Percentiles rank a stretch among this genome's conserved stretches.
phyloP scores from a whole-genome alignment of 2,888 invertebrate species.

The Ophion slaviceki region DNA sequence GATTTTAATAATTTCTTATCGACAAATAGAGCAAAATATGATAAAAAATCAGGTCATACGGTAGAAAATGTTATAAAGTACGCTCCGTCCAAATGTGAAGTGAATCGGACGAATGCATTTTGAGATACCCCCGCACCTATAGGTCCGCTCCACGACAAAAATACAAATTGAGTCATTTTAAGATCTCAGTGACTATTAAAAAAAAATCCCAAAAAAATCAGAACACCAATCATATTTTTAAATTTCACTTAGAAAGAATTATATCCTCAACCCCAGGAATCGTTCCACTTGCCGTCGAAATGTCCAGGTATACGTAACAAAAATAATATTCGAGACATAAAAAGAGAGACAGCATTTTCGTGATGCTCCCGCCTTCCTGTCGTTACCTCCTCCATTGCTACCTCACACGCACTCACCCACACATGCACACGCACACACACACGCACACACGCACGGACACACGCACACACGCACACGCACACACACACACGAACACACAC shows the following conservation, averaged over 20 bases:
- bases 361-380: constrained; percentile 34
- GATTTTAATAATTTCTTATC: too few relatives aligned
- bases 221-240: too few relatives aligned
- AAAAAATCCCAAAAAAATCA: too few relatives aligned
- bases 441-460: background rate
- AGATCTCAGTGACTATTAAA: too few relatives aligned
- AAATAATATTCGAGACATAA: constrained; percentile 11
- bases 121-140: too few relatives aligned
- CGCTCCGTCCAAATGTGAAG: too few relatives aligned
- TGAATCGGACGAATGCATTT: too few relatives aligned
- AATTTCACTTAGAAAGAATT: background rate
- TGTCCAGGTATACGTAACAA: background rate
- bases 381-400: constrained; percentile 23
- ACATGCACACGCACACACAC: background rate
- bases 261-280: background rate
- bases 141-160: too few relatives aligned
- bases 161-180: too few relatives aligned
- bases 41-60: background rate
- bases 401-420: background rate
- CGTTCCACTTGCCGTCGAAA: background rate
- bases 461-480: too few relatives aligned
- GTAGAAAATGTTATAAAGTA: too few relatives aligned
- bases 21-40: too few relatives aligned
- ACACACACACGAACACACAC: background rate
- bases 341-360: constrained; percentile 14